A percentile compares a stretch with the other conserved stretches of the same genome.
phyloP scores from a whole-genome alignment of 2,113 vertebrate genomes.

The Rhinolophus sinicus region DNA sequence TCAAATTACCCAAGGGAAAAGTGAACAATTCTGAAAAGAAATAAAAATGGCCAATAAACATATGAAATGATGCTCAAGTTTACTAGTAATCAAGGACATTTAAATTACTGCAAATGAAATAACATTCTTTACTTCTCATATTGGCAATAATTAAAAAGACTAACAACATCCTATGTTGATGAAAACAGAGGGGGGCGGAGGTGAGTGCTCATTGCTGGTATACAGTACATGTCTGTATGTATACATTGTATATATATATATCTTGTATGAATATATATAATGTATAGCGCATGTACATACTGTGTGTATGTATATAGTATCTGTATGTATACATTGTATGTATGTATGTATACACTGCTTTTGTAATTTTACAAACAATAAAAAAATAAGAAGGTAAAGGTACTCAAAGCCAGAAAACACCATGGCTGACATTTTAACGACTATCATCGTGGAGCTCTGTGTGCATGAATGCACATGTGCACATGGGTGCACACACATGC shows the following conservation, averaged over 20 bases:
- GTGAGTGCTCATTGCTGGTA: not conserved
- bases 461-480: too few species aligned
- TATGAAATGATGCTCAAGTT: not conserved
- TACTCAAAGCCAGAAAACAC: too few species aligned
- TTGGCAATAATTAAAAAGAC: not conserved
- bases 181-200: not conserved
- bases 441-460: too few species aligned
- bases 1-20: not conserved
- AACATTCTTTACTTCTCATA: not conserved
- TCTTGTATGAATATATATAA: not conserved
- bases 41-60: not conserved
- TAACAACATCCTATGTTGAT: not conserved
- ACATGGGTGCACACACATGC: too few species aligned
- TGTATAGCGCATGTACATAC: not conserved
- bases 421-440: too few species aligned
- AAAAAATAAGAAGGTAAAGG: too few species aligned
- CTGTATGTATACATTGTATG: rapidly evolving
- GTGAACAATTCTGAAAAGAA: not conserved
- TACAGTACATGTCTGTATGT: not conserved
- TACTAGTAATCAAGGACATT: not conserved
- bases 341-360: not conserved
- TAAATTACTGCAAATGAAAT: conserved; percentile 9
- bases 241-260: not conserved
- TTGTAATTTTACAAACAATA: too few species aligned
- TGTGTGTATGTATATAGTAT: not conserved